phyloP scores from a whole-genome alignment of 1,140 invertebrate genomes.

The Drosophila punjabiensis region DNA sequence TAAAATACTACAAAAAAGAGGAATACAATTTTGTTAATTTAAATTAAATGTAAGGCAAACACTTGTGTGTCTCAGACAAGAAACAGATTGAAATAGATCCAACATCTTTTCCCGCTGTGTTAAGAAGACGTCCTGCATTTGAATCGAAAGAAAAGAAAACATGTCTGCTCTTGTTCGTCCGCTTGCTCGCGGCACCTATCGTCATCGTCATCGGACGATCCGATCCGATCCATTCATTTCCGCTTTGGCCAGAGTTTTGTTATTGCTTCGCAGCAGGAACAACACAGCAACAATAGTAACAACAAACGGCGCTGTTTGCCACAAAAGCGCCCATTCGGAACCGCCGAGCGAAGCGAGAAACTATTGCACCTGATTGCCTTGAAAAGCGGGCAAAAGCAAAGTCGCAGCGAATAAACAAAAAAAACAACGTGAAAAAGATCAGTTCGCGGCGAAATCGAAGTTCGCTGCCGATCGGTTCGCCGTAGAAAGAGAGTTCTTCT shows the following conservation, averaged over 20 bases:
- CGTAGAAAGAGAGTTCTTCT: conserved; percentile 53
- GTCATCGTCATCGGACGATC: conserved; percentile 31
- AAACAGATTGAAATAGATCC: too few relatives aligned
- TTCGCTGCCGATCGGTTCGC: conserved; percentile 29
- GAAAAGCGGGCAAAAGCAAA: conserved; percentile 64
- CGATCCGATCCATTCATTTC: conserved; percentile 75
- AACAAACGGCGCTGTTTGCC: too few relatives aligned
- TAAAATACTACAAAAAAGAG: too few relatives aligned
- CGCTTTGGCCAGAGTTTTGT: conserved; percentile 59
- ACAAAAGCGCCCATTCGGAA: conserved; percentile 71
- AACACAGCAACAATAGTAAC: conserved; percentile 38
- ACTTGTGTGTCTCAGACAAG: too few relatives aligned
- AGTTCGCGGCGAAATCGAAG: conserved; percentile 30
- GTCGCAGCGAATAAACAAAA: conserved; percentile 70
- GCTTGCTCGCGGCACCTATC: conserved; percentile 22
- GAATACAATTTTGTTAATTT: too few relatives aligned
- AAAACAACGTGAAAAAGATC: conserved; percentile 52
- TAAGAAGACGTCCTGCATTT: conserved; percentile 30
- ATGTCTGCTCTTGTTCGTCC: conserved; percentile 70
- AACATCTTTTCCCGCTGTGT: neutral
- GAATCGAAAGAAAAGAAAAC: conserved; percentile 60
- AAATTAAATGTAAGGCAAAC: too few relatives aligned
- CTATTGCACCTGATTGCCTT: conserved; percentile 83
- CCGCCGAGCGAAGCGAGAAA: conserved; percentile 56
- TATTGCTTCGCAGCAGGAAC: conserved; percentile 43